phyloP scores from a whole-genome alignment of 1,140 invertebrate genomes.

The Papilio xuthus region DNA sequence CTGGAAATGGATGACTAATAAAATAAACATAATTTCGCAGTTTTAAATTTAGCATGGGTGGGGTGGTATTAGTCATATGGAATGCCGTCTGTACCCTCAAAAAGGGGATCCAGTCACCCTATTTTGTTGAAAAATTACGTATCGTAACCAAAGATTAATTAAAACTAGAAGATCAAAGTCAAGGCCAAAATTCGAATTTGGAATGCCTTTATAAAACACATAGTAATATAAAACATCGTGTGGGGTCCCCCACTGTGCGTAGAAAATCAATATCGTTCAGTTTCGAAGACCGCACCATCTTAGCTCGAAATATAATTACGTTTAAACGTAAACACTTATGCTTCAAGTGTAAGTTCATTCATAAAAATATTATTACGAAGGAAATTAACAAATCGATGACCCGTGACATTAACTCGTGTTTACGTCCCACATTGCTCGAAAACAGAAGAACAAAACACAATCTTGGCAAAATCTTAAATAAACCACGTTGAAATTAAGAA shows the following conservation, averaged over 20 bases:
- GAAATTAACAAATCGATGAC: slow-evolving; percentile 71
- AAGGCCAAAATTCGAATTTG: slow-evolving; percentile 26
- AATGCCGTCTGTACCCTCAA: slow-evolving; percentile 46
- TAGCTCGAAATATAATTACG: slow-evolving; percentile 38
- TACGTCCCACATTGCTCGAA: slow-evolving; percentile 64
- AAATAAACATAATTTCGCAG: slow-evolving; percentile 40
- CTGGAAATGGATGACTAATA: slow-evolving; percentile 11
- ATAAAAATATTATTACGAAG: slow-evolving; percentile 64
- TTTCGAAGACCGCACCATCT: slow-evolving; percentile 37
- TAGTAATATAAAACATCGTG: slow-evolving; percentile 50
- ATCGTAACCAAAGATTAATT: neutral
- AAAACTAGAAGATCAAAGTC: slow-evolving; percentile 22
- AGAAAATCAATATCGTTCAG: slow-evolving; percentile 57
- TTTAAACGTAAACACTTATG: neutral
- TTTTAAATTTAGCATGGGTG: slow-evolving; percentile 40
- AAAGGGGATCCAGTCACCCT: slow-evolving; percentile 54
- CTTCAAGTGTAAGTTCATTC: slow-evolving; percentile 60
- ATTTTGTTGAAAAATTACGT: slow-evolving; percentile 60
- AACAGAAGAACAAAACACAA: slow-evolving; percentile 61
- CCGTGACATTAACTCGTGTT: slow-evolving; percentile 63
- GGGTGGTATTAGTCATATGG: slow-evolving; percentile 58
- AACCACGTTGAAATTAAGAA: slow-evolving; percentile 62
- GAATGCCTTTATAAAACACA: slow-evolving; percentile 33
- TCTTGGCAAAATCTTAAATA: slow-evolving; percentile 58
- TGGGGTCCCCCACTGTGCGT: slow-evolving; percentile 49